Evolutionary conservation across 2,797 vertebrate genomes (phyloP).

Genomic region (Philypnodon macrostomus): DNA sequence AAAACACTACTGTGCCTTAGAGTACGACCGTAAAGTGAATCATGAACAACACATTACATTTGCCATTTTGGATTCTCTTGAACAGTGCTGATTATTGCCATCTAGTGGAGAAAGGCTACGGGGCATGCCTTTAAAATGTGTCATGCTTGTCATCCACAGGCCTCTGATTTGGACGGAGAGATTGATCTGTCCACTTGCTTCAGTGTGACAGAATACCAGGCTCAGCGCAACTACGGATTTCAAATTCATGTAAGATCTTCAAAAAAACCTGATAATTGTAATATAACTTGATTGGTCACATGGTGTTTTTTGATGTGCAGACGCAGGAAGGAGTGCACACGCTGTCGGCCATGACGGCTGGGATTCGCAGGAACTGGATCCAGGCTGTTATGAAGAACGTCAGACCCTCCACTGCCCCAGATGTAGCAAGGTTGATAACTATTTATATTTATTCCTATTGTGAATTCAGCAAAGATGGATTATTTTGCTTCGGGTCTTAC

Average conservation of each 20-base stretch:
- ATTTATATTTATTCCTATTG: no score
- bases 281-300: background rate
- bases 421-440: slow-evolving; percentile 80
- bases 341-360: slow-evolving; percentile 83
- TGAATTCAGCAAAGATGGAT: no score
- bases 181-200: slow-evolving; percentile 80
- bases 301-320: slow-evolving; percentile 45
- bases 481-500: no score
- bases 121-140: no score
- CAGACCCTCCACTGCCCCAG: slow-evolving; percentile 79
- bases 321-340: slow-evolving; percentile 80
- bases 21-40: no score
- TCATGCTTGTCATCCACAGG: slow-evolving; percentile 57
- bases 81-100: no score
- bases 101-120: no score
- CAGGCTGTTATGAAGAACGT: slow-evolving; percentile 84
- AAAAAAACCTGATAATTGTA: no score
- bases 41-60: no score
- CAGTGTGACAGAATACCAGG: slow-evolving; percentile 81
- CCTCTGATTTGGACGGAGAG: slow-evolving; percentile 82
- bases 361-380: slow-evolving; percentile 85
- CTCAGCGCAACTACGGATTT: slow-evolving; percentile 84
- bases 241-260: slow-evolving; percentile 77
- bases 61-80: no score
- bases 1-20: no score